Percentiles rank a stretch among this genome's conserved stretches.
Conservation (phyloP, 2,797 vertebrate species). For the Lates japonicus region DNA sequence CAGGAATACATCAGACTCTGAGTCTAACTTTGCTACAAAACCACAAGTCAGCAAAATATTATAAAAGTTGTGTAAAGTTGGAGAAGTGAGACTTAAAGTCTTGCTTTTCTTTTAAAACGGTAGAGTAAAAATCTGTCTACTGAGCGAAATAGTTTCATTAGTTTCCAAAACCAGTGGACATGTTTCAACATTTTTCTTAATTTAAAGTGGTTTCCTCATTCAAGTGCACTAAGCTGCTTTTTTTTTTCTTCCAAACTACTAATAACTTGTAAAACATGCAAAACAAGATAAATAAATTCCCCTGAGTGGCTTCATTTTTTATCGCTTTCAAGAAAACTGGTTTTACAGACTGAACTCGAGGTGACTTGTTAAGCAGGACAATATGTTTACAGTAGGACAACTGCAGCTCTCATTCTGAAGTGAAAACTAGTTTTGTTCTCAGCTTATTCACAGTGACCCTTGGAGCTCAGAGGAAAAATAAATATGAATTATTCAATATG, state of each 20-base stretch:
- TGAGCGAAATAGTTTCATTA: constrained; percentile 7
- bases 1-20: constrained; percentile 4
- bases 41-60: background rate
- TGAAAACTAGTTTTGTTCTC: constrained; percentile 35
- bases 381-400: constrained; percentile 4
- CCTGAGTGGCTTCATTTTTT: background rate
- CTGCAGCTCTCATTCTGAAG: background rate
- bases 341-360: constrained; percentile 4
- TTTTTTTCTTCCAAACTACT: background rate
- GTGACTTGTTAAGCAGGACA: background rate
- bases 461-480: constrained; percentile 5
- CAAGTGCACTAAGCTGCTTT: background rate
- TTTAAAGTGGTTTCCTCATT: background rate
- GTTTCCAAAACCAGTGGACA: constrained; percentile 8
- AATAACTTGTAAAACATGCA: background rate
- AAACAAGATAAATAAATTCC: constrained; percentile 20
- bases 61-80: background rate
- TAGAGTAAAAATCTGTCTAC: background rate
- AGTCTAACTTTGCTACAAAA: constrained; percentile 14
- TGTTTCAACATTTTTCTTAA: constrained; percentile 13
- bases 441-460: constrained; percentile 15
- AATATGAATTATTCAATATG: constrained; percentile 40
- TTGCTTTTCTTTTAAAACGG: background rate
- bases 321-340: background rate
- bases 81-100: background rate